phyloP scores from a whole-genome alignment of 2,888 invertebrate species.

The Linhomoeus sp. region DNA sequence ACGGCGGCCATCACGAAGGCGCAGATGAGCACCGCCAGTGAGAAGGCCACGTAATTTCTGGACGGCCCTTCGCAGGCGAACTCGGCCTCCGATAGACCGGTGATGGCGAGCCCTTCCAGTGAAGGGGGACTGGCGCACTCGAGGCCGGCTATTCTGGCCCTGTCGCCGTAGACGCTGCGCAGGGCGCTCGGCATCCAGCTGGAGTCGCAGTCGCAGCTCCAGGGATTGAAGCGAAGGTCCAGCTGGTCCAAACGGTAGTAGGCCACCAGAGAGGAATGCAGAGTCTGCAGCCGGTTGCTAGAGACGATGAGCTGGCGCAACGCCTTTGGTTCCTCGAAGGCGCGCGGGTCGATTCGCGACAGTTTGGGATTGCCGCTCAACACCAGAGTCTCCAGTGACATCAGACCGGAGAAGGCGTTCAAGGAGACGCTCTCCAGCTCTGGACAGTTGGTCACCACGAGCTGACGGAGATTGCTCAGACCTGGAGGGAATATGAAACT shows the following conservation, averaged over 20 bases:
- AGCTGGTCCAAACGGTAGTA: slow-evolving; percentile 1
- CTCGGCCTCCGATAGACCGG: too few species aligned
- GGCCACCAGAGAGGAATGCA: background rate
- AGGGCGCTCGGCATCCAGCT: background rate
- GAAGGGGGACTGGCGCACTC: background rate
- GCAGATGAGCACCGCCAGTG: too few species aligned
- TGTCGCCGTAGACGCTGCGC: background rate
- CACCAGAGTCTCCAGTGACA: background rate
- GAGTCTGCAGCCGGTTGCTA: background rate
- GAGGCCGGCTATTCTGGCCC: background rate
- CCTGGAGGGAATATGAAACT: too few species aligned
- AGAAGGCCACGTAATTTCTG: too few species aligned
- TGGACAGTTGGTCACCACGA: slow-evolving; percentile 1
- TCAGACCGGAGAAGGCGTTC: slow-evolving; percentile 6
- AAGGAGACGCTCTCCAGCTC: background rate
- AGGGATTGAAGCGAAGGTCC: slow-evolving; percentile 3
- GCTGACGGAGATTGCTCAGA: background rate
- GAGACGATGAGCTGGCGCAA: background rate
- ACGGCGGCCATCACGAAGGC: too few species aligned
- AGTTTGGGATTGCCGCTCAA: slow-evolving; percentile 2
- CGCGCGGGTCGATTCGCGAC: background rate
- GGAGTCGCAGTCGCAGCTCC: slow-evolving; percentile 4
- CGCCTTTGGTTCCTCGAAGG: slow-evolving; percentile 1
- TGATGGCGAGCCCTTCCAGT: too few species aligned
- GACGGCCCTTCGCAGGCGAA: too few species aligned